A percentile compares a stretch with the other conserved stretches of the same genome.
Conservation (phyloP, 2,888 invertebrate species). For the Dinocampus coccinellae region DNA sequence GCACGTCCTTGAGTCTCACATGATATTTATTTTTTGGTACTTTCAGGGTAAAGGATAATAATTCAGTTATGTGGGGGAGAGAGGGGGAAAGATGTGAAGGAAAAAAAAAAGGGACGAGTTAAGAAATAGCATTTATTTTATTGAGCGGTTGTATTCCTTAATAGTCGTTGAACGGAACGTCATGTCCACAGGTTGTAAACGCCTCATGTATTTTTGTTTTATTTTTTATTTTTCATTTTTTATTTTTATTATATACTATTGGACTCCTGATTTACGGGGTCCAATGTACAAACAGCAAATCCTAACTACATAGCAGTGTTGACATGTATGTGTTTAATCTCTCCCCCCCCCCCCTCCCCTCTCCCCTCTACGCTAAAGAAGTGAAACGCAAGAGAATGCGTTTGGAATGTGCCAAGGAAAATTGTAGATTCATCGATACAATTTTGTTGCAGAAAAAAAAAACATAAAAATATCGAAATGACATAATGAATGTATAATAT, state of each 20-base stretch:
- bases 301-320: background rate
- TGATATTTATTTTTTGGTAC: background rate
- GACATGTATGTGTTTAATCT: too few species aligned
- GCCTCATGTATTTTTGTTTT: slow-evolving; percentile 2
- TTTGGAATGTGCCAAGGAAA: background rate
- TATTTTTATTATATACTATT: background rate
- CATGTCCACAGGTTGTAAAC: background rate
- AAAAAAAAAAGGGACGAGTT: background rate
- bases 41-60: background rate
- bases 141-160: background rate
- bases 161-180: background rate
- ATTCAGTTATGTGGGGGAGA: background rate
- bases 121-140: slow-evolving; percentile 1
- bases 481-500: too few species aligned
- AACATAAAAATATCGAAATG: too few species aligned
- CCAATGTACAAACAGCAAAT: background rate
- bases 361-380: background rate
- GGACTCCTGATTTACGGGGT: slow-evolving; percentile 3
- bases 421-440: background rate
- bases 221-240: too few species aligned
- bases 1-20: background rate
- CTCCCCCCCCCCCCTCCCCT: background rate
- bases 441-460: background rate
- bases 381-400: background rate
- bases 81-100: too few species aligned